phyloP scores from a whole-genome alignment of 30 jellyfish, hydroid and myxozoan genomes.

The Phacellophora camtschatica region DNA sequence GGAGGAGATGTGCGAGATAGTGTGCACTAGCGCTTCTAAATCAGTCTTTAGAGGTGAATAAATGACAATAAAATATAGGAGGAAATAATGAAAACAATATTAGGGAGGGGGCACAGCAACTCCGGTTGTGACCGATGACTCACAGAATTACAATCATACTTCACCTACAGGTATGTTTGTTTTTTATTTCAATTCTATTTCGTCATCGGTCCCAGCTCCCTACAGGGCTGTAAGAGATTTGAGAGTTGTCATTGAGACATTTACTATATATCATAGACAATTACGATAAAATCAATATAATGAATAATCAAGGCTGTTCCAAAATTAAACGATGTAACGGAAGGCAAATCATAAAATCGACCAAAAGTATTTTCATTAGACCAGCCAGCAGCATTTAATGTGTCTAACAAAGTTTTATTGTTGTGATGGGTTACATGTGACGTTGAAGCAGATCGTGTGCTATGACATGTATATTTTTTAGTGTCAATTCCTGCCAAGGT shows the following conservation, averaged over 20 bases:
- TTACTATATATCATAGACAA: background rate
- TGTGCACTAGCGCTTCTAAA: constrained; percentile 7
- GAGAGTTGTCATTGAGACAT: constrained; percentile 41
- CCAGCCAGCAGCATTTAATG: constrained; percentile 15
- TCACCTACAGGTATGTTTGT: constrained; percentile 53
- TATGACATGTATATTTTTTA: background rate
- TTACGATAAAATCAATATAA: background rate
- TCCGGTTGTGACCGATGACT: constrained; percentile 59
- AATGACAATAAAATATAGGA: background rate
- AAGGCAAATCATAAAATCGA: background rate
- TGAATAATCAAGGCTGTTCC: background rate
- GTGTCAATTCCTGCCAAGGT: constrained; percentile 1
- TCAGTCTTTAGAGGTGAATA: constrained; percentile 20
- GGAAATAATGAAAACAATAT: too few species aligned
- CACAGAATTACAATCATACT: constrained; percentile 28
- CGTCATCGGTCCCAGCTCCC: constrained; percentile 53
- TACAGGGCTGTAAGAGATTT: constrained; percentile 37
- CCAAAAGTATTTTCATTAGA: constrained; percentile 5
- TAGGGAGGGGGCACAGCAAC: too few species aligned
- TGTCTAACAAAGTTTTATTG: background rate
- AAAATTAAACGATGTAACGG: background rate
- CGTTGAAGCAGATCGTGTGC: constrained; percentile 41
- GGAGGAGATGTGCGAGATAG: constrained; percentile 49
- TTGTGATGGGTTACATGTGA: background rate
- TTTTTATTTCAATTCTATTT: constrained; percentile 22